These are phyloP conservation scores for Drosophila niveifrons DNA, from an alignment of 2,888 invertebrate species.

Conservation along the genomic window DNA sequence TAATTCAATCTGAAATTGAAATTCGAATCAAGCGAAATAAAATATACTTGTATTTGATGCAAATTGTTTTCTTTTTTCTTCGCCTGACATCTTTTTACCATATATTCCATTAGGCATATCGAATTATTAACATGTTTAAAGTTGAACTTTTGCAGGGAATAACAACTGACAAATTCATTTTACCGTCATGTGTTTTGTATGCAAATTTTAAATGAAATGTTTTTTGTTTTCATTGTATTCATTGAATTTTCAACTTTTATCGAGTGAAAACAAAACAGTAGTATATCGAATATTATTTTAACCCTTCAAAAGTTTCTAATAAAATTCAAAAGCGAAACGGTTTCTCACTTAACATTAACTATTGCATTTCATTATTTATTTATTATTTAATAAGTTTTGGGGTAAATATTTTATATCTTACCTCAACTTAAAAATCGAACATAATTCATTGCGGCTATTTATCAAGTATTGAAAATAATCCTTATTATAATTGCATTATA, in stretches of 20 bases:
- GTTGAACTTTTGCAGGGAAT: background rate
- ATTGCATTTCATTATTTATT: too few species aligned
- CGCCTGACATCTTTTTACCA: background rate
- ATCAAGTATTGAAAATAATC: too few species aligned
- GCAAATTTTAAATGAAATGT: background rate
- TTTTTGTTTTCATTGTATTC: background rate
- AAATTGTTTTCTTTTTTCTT: constrained; percentile 11
- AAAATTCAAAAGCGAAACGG: too few species aligned
- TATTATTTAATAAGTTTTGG: too few species aligned
- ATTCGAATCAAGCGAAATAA: constrained; percentile 22
- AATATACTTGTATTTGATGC: constrained; percentile 20
- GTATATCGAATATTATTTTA: too few species aligned
- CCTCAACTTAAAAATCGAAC: too few species aligned
- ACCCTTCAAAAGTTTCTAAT: too few species aligned
- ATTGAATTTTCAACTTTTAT: background rate
- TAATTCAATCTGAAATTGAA: constrained; percentile 48
- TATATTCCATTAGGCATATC: constrained; percentile 6
- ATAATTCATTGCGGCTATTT: too few species aligned
- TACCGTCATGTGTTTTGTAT: background rate
- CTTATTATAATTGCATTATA: too few species aligned
- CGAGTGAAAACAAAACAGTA: too few species aligned
- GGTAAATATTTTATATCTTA: too few species aligned
- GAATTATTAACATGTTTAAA: constrained; percentile 6
- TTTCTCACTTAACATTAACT: too few species aligned
- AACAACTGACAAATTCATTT: background rate